Evolutionary conservation across 1,140 invertebrate species (phyloP), one percentile per base, ranked within the genome.

Genomic region (Metopolophium dirhodum): DNA sequence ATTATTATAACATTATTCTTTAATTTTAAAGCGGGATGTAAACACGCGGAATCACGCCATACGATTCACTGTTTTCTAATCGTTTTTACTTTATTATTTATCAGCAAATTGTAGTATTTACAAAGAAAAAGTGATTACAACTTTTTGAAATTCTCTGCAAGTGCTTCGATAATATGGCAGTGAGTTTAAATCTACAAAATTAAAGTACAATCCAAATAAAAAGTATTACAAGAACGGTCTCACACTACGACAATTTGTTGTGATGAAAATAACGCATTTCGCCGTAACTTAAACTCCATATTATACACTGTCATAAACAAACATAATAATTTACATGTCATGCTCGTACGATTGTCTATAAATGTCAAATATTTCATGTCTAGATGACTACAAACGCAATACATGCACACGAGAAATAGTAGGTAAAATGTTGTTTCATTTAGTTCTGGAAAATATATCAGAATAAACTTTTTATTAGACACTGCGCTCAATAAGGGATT

Each of bases 401-500:
- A 77, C 9, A 77, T 7, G 14, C 14, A n/a, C 14, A n/a, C 14
- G n/a, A n/a, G 30, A n/a, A 77, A 22, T n/a, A n/a, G 11, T n/a
- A n/a, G n/a, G 30, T n/a, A n/a, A n/a, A 77, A 77, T 14, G n/a
- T 77, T 77, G 61, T n/a, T 23, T 51, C 7, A 57, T 30, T 30
- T 68, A 68, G 30, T 77, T 77, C 30, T n/a, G 6, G n/a, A 77
- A 77, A 77, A 30, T 77, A 1, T n/a, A 77, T 77, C 30, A n/a
- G 11, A 77, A n/a, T 77, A 77, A 77, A 77, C n/a, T 77, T 77
- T 77, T 77, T 77, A 77, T 77, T 77, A 77, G n/a, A 77, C n/a
- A n/a, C 30, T 77, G 14, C n/a, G 14, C 18, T 11, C n/a, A 77
- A 18, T 77, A 77, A 77, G 30, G 57, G n/a, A 77, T n/a, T 77